phyloP scores from a whole-genome alignment of 2,797 vertebrate species.

The Argya squamiceps region DNA sequence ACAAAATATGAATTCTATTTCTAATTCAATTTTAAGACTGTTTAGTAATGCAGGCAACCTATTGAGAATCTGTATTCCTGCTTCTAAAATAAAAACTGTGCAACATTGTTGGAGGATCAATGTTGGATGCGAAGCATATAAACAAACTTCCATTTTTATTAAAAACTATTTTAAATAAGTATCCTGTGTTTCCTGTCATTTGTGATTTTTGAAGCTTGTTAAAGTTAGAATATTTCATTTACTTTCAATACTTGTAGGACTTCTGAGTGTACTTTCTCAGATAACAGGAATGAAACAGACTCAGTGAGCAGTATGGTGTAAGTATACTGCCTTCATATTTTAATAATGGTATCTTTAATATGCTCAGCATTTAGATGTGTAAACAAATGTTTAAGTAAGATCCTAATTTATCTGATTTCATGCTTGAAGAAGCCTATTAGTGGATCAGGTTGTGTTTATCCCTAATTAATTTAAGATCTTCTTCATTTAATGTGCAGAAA shows the following conservation, averaged over 20 bases:
- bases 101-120: neutral
- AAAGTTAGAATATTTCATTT: neutral
- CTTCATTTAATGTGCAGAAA: neutral
- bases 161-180: conserved; percentile 5
- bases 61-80: neutral
- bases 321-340: neutral
- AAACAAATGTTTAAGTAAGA: neutral
- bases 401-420: neutral
- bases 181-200: neutral
- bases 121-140: neutral
- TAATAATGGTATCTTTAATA: neutral
- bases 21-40: neutral
- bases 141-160: neutral
- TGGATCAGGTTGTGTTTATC: neutral
- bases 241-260: neutral
- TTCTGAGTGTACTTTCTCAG: neutral
- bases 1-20: neutral
- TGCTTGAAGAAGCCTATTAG: neutral
- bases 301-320: neutral
- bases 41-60: neutral
- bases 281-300: neutral
- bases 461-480: neutral
- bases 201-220: neutral
- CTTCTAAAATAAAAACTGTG: neutral
- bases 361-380: neutral